Conservation (phyloP, 2,113 vertebrate genomes). For the Bos indicus region DNA sequence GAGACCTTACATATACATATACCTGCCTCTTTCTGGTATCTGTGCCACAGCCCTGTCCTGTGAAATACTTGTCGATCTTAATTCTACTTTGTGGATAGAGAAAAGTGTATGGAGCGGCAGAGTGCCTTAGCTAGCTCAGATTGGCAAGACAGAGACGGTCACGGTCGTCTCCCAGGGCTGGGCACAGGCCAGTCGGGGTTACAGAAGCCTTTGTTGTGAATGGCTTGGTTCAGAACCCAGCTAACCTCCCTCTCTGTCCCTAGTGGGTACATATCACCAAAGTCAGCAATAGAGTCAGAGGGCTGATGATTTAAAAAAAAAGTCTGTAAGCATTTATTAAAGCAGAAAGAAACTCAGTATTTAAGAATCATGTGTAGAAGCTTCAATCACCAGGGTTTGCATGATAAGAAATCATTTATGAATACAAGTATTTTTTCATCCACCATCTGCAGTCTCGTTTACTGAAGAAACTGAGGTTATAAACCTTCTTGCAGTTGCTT, state of each 20-base stretch:
- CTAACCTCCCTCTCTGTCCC: not conserved
- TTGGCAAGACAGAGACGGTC: not conserved
- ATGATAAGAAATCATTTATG: not conserved
- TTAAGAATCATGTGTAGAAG: not conserved
- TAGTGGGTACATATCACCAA: not conserved
- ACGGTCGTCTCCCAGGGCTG: not conserved
- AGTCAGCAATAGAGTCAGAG: not conserved
- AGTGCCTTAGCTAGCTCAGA: not conserved
- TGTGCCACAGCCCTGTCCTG: not conserved
- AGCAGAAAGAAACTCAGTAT: not conserved
- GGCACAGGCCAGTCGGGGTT: not conserved
- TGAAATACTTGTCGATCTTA: not conserved
- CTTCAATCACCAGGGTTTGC: not conserved
- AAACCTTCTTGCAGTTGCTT: slow-evolving; percentile 14
- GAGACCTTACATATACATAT: not conserved
- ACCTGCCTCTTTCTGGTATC: not conserved
- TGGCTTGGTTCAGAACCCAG: not conserved
- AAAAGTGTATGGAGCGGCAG: not conserved
- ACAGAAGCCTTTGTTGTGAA: not conserved
- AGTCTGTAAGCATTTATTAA: not conserved
- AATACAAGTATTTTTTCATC: not conserved
- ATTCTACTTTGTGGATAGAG: not conserved
- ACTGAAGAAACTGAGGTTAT: not conserved
- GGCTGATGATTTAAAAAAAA: not conserved
- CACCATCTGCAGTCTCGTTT: not conserved